Percentiles rank a stretch among this genome's conserved stretches.
These are phyloP conservation scores for Volucella inflata DNA, from an alignment of 2,888 invertebrate genomes.

Conservation along the genomic window DNA sequence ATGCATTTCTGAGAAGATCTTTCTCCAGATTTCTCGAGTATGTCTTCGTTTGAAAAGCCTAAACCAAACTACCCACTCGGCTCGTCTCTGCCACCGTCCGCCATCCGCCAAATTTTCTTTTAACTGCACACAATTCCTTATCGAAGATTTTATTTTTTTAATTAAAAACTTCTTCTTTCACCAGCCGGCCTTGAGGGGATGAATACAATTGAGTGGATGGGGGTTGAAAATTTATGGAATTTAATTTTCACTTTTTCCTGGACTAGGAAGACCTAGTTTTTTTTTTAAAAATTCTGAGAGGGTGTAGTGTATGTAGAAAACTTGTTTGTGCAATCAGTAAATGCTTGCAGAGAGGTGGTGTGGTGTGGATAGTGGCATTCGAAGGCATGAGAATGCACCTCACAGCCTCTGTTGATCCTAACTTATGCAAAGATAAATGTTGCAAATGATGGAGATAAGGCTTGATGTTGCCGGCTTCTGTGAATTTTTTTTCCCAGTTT, in stretches of 20 bases:
- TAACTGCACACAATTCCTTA: slow-evolving; percentile 68
- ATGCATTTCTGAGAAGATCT: slow-evolving; percentile 66
- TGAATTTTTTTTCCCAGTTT: slow-evolving; percentile 12
- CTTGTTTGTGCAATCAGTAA: slow-evolving; percentile 59
- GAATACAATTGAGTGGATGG: neutral
- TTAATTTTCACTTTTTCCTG: slow-evolving; percentile 68
- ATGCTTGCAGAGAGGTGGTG: slow-evolving; percentile 35
- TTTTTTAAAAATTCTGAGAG: neutral
- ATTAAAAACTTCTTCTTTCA: slow-evolving; percentile 73
- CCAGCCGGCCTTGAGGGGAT: slow-evolving; percentile 36
- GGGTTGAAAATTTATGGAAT: slow-evolving; percentile 68
- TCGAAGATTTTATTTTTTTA: slow-evolving; percentile 73
- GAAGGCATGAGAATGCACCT: slow-evolving; percentile 63
- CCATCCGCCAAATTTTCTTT: slow-evolving; percentile 1
- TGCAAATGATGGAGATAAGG: slow-evolving; percentile 75
- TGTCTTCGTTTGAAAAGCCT: slow-evolving; percentile 50
- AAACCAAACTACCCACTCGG: slow-evolving; percentile 19
- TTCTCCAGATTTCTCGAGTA: slow-evolving; percentile 56
- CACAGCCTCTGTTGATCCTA: slow-evolving; percentile 71
- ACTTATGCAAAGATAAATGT: slow-evolving; percentile 76
- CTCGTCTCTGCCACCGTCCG: no score
- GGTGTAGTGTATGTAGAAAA: neutral
- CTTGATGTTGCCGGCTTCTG: slow-evolving; percentile 49
- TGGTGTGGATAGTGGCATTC: no score
- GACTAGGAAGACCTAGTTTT: slow-evolving; percentile 16